phyloP scores from a whole-genome alignment of 2,888 invertebrate genomes.

The Papilio demoleus region DNA sequence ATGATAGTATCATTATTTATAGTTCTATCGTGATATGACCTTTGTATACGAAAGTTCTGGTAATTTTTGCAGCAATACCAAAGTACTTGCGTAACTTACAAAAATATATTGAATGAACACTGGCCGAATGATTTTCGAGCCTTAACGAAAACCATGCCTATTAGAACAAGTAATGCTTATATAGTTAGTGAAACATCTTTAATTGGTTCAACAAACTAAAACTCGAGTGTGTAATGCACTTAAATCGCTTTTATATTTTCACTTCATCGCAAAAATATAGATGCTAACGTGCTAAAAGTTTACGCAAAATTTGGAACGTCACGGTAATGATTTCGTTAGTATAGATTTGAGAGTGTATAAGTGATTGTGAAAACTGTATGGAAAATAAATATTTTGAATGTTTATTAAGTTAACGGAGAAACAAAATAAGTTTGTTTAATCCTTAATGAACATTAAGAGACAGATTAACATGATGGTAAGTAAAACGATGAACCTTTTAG shows the following conservation, averaged over 20 bases:
- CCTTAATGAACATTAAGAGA: too few species aligned
- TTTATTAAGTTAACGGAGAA: not conserved
- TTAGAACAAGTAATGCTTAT: constrained; percentile 34
- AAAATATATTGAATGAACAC: constrained; percentile 21
- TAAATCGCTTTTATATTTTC: constrained; percentile 49
- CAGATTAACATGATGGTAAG: not conserved
- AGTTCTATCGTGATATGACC: not conserved
- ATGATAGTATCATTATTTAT: not conserved
- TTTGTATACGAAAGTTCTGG: not conserved
- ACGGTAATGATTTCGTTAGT: constrained; percentile 51
- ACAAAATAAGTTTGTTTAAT: not conserved
- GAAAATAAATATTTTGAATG: not conserved
- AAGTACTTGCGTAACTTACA: constrained; percentile 21
- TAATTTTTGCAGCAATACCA: constrained; percentile 1
- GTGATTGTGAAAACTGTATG: constrained; percentile 39
- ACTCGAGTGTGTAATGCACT: constrained; percentile 38
- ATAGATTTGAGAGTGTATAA: constrained; percentile 43
- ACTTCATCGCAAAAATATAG: constrained; percentile 52
- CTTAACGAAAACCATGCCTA: constrained; percentile 24
- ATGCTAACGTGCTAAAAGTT: constrained; percentile 49
- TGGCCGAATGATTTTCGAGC: constrained; percentile 24
- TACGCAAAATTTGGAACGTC: constrained; percentile 46
- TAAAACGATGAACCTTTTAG: not conserved
- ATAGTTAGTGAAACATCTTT: constrained; percentile 40
- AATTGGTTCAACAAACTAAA: constrained; percentile 44